Percentiles rank a stretch among this genome's conserved stretches.
phyloP scores from a whole-genome alignment of 2,113 vertebrate species.

The Pseudonaja textilis region DNA sequence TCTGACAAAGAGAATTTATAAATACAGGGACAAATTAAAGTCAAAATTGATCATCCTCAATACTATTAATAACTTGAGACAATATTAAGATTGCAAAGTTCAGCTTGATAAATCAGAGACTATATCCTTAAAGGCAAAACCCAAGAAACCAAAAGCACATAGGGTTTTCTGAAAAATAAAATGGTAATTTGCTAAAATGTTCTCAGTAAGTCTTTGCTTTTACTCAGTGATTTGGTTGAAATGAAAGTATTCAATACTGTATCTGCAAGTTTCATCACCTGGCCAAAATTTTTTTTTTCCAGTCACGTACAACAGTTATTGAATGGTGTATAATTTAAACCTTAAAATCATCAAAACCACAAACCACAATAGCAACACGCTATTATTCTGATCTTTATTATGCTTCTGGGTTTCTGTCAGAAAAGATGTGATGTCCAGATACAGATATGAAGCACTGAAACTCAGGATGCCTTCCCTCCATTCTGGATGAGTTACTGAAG shows the following conservation, averaged over 20 bases:
- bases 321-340: background rate
- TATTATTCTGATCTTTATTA: background rate
- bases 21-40: background rate
- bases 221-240: background rate
- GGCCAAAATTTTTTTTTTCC: background rate
- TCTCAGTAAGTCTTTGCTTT: background rate
- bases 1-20: background rate
- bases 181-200: background rate
- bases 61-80: background rate
- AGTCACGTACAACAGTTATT: background rate
- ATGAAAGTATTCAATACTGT: background rate
- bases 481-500: background rate
- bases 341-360: background rate
- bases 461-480: background rate
- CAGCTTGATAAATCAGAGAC: background rate
- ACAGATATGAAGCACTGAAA: background rate
- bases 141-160: background rate
- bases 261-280: background rate
- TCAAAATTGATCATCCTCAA: background rate
- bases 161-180: background rate
- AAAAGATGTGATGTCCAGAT: background rate
- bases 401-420: background rate
- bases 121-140: background rate
- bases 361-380: background rate
- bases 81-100: background rate